Percentiles rank a stretch among this genome's conserved stretches.
These are phyloP conservation scores for Steinernema hermaphroditum DNA, from an alignment of 2,888 invertebrate species.

Conservation along the genomic window DNA sequence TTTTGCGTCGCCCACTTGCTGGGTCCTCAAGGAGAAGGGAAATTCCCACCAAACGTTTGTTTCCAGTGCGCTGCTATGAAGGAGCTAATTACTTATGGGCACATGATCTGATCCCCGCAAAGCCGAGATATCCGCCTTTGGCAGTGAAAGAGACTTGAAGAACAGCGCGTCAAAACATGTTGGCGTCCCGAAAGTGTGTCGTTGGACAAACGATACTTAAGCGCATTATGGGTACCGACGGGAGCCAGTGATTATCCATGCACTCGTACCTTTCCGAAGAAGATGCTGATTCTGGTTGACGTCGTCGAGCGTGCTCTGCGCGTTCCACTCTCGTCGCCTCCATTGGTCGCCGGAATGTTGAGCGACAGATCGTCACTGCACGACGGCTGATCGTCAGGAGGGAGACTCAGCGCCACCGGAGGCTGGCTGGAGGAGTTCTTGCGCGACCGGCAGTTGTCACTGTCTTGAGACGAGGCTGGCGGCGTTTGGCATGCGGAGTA, in stretches of 20 bases:
- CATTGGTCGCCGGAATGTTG: background rate
- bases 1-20: background rate
- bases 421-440: conserved; percentile 11
- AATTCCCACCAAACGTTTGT: background rate
- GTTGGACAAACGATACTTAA: no score
- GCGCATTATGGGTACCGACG: no score
- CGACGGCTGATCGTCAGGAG: conserved; percentile 36
- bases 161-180: no score
- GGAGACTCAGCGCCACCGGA: conserved; percentile 2
- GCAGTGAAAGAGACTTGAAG: conserved; percentile 1
- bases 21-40: background rate
- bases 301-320: conserved; percentile 49
- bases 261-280: conserved; percentile 48
- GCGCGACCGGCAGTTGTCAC: conserved; percentile 7
- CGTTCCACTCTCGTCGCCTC: conserved; percentile 49
- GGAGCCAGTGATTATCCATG: no score
- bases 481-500: conserved; percentile 16
- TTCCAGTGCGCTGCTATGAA: background rate
- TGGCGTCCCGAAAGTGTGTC: no score
- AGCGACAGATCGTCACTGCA: conserved; percentile 42
- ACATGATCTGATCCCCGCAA: conserved; percentile 23
- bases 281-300: conserved; percentile 50
- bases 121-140: conserved; percentile 7
- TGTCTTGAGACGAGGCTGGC: conserved; percentile 3
- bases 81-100: conserved; percentile 24